Conservation (phyloP, 1,140 invertebrate species). For the Aphis craccivora region DNA sequence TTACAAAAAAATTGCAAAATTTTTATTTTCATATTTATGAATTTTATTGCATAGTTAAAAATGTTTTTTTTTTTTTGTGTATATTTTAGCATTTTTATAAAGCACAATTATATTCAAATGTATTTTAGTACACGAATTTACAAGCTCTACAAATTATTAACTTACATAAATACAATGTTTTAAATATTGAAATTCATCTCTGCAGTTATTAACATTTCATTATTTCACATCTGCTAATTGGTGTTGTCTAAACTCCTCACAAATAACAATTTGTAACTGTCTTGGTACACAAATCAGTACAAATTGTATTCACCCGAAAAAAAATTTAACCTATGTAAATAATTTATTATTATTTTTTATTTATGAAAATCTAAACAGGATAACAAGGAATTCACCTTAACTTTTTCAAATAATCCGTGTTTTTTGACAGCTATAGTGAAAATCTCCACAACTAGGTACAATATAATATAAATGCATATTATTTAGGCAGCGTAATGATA, state of each 20-base stretch:
- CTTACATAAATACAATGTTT: background rate
- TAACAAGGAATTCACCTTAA: background rate
- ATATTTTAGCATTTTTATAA: background rate
- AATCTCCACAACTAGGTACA: background rate
- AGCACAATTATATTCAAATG: background rate
- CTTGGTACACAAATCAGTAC: background rate
- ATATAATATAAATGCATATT: background rate
- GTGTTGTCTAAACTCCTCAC: background rate
- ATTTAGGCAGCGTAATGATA: background rate
- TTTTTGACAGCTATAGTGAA: background rate
- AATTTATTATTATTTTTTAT: background rate
- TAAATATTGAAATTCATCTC: background rate
- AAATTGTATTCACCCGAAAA: background rate
- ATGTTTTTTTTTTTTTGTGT: background rate
- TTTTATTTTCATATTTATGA: background rate
- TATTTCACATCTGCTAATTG: background rate
- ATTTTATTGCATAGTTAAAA: background rate
- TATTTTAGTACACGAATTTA: background rate
- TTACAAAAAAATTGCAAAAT: background rate
- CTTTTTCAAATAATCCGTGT: background rate
- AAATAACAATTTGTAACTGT: background rate
- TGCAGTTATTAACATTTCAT: background rate
- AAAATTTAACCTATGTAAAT: background rate
- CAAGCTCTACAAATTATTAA: background rate
- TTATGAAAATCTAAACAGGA: background rate